These are phyloP conservation scores for Meleagris gallopavo DNA, from an alignment of 2,113 vertebrate genomes.

Conservation along the genomic window DNA sequence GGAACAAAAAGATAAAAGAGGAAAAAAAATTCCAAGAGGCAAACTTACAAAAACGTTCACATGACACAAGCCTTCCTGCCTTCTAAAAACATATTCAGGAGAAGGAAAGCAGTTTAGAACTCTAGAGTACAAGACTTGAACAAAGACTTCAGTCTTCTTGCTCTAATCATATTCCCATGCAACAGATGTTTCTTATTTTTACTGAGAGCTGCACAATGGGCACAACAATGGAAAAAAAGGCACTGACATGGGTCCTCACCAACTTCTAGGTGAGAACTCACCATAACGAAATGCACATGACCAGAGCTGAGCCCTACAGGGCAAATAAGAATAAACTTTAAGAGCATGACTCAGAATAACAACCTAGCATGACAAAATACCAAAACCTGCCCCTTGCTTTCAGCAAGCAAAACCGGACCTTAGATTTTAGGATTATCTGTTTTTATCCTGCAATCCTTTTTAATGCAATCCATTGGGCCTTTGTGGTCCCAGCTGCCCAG, in stretches of 20 bases:
- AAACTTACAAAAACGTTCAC: neutral
- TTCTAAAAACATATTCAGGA: neutral
- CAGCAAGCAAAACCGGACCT: neutral
- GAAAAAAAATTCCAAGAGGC: neutral
- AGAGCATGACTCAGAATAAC: neutral
- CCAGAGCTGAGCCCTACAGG: neutral
- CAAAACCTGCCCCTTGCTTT: neutral
- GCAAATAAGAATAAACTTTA: neutral
- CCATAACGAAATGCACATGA: neutral
- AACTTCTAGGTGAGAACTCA: neutral
- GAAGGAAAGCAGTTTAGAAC: neutral
- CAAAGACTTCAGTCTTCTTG: neutral
- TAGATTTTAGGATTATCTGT: neutral
- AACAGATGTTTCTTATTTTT: neutral
- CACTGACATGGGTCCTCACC: neutral
- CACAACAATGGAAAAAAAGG: neutral
- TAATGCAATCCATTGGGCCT: neutral
- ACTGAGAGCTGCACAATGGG: accelerated
- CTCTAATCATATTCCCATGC: neutral
- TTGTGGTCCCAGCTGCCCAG: neutral
- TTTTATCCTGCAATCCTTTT: neutral
- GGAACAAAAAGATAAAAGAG: neutral
- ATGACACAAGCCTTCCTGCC: neutral
- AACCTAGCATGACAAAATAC: neutral
- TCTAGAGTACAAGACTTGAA: neutral